Conservation (phyloP, 53 echinoderm and acorn worm genomes). For the Apostichopus leukothele region DNA sequence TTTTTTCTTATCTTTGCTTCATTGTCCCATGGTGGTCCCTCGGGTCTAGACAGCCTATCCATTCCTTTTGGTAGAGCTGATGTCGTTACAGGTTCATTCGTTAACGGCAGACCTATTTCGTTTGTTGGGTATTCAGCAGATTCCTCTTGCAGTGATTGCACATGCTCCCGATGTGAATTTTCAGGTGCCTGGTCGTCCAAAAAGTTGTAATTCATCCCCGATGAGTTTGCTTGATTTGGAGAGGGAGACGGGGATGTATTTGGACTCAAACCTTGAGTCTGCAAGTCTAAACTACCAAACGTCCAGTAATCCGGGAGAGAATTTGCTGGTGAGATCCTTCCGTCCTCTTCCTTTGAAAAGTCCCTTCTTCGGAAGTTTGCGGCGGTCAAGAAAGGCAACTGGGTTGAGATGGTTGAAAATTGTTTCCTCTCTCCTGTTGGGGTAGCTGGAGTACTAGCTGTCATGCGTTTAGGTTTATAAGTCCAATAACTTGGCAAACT, state of each 20-base stretch:
- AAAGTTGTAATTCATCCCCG: not conserved
- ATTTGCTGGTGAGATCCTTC: constrained; percentile 33
- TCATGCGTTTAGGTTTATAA: constrained; percentile 51
- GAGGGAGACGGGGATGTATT: constrained; percentile 19
- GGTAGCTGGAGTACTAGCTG: constrained; percentile 60
- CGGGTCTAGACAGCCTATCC: not conserved
- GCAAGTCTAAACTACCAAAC: constrained; percentile 10
- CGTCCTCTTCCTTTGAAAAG: constrained; percentile 17
- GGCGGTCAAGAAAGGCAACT: constrained; percentile 59
- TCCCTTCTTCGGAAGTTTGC: constrained; percentile 48
- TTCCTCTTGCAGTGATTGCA: not conserved
- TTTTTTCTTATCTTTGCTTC: not conserved
- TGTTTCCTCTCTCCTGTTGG: constrained; percentile 57
- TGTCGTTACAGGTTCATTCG: not conserved
- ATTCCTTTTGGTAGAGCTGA: not conserved
- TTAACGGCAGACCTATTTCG: not conserved
- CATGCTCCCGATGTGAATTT: no score
- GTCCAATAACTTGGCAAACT: constrained; percentile 64
- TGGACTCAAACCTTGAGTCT: constrained; percentile 40
- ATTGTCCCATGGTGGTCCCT: not conserved
- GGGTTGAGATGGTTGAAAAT: constrained; percentile 45
- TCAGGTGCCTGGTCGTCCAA: not conserved
- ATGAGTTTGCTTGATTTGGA: not conserved
- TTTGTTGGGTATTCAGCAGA: not conserved
- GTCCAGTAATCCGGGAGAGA: constrained; percentile 43